Percentiles rank a stretch among this genome's conserved stretches.
Evolutionary conservation across 1,140 invertebrate species (phyloP).

Genomic region (Sminthurides bifidus): DNA sequence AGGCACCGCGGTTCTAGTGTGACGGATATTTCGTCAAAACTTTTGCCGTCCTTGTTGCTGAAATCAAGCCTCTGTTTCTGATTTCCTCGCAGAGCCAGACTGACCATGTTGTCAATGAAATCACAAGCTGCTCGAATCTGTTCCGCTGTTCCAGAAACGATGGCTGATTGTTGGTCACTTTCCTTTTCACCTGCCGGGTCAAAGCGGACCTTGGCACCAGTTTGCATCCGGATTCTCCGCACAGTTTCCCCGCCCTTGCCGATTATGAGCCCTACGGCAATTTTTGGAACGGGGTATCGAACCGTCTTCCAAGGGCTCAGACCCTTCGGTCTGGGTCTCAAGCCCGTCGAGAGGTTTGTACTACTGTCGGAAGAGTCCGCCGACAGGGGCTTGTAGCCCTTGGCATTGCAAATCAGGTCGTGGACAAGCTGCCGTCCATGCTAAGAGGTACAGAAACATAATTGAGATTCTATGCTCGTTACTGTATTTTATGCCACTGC

Average conservation of each 20-base stretch:
- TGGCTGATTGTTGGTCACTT: neutral
- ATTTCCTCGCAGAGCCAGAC: neutral
- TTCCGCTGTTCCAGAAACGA: conserved; percentile 1
- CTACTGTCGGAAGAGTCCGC: no score
- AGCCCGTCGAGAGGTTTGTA: no score
- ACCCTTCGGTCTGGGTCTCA: no score
- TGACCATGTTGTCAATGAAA: neutral
- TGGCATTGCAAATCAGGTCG: neutral
- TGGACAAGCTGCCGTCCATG: conserved; percentile 80
- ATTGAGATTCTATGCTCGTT: neutral
- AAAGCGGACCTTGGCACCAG: conserved; percentile 73
- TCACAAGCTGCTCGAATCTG: conserved; percentile 6
- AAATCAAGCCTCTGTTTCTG: neutral
- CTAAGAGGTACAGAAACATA: conserved; percentile 32
- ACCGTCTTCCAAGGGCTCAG: neutral
- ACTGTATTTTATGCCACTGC: neutral
- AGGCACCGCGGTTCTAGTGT: no score
- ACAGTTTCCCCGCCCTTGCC: conserved; percentile 86
- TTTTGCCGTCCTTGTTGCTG: neutral
- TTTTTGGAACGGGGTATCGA: conserved; percentile 61
- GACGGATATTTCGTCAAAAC: no score
- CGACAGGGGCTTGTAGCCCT: neutral
- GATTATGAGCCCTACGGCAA: conserved; percentile 81
- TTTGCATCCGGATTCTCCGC: conserved; percentile 76
- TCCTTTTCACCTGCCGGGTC: conserved; percentile 39